These are phyloP conservation scores for Stegodyphus mimosarum DNA, from an alignment of 1,140 invertebrate genomes.

Conservation along the genomic window DNA sequence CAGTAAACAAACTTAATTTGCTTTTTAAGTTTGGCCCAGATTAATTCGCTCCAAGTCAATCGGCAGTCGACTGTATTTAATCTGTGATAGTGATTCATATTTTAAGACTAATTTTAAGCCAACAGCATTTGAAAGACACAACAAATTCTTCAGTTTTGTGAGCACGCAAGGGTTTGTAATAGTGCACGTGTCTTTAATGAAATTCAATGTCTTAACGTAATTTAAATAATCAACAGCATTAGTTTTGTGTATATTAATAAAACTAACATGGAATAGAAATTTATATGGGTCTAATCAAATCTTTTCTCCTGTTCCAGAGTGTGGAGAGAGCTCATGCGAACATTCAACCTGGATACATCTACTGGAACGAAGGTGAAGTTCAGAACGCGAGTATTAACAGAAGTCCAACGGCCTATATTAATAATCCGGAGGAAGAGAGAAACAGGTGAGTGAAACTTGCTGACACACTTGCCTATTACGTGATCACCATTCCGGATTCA, in stretches of 20 bases:
- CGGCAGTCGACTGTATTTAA: too few species aligned
- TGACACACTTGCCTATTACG: too few species aligned
- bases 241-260: not conserved
- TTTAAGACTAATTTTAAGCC: too few species aligned
- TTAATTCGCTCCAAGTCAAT: too few species aligned
- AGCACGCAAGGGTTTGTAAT: too few species aligned
- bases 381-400: constrained; percentile 88
- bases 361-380: constrained; percentile 75
- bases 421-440: constrained; percentile 85
- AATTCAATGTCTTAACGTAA: not conserved
- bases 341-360: constrained; percentile 77
- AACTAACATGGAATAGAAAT: not conserved
- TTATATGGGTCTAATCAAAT: not conserved
- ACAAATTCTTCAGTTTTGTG: too few species aligned
- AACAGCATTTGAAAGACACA: too few species aligned
- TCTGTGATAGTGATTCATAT: too few species aligned
- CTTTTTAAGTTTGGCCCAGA: too few species aligned
- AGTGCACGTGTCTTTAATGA: too few species aligned
- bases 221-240: not conserved
- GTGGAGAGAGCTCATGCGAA: constrained; percentile 80
- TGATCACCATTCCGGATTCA: not conserved
- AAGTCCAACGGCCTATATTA: constrained; percentile 85
- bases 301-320: constrained; percentile 73
- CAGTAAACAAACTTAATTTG: too few species aligned
- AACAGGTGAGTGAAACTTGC: constrained; percentile 70